Evolutionary conservation across 2,797 vertebrate species (phyloP).

Genomic region (Antrozous pallidus): DNA sequence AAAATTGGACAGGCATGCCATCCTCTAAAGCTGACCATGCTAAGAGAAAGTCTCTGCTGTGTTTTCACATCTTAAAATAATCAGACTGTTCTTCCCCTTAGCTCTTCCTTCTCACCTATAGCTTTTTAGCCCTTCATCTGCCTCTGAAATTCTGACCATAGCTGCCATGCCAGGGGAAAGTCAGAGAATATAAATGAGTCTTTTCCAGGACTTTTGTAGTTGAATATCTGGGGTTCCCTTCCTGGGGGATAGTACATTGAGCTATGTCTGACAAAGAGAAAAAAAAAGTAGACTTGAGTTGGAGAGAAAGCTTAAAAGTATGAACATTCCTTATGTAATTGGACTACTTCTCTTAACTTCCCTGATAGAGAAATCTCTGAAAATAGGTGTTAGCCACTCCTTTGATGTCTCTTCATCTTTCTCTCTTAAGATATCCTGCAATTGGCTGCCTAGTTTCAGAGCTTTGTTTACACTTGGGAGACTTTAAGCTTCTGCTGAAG

Average conservation of each 20-base stretch:
- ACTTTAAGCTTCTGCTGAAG: slow-evolving; percentile 13
- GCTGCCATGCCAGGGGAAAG: not conserved
- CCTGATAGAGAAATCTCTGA: slow-evolving; percentile 37
- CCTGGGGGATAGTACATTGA: not conserved
- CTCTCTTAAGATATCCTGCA: slow-evolving; percentile 13
- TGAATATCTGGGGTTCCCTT: slow-evolving; percentile 10
- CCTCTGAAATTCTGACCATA: not conserved
- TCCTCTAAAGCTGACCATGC: not conserved
- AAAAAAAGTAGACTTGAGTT: not conserved
- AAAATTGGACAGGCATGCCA: not conserved
- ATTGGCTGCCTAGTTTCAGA: slow-evolving; percentile 39
- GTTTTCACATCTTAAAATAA: not conserved
- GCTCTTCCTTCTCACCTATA: not conserved
- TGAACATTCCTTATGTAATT: slow-evolving; percentile 26
- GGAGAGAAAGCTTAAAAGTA: not conserved
- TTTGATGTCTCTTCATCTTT: slow-evolving; percentile 51
- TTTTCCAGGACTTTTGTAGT: not conserved
- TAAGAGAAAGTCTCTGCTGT: not conserved
- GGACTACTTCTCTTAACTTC: slow-evolving; percentile 28
- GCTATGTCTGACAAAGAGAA: slow-evolving; percentile 16
- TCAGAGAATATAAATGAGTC: slow-evolving; percentile 18
- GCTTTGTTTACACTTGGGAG: not conserved
- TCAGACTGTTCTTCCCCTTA: not conserved
- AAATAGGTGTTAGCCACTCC: slow-evolving; percentile 14
- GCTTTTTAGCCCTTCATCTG: not conserved